phyloP scores from a whole-genome alignment of 2,797 vertebrate genomes.

The Hydrophis major region DNA sequence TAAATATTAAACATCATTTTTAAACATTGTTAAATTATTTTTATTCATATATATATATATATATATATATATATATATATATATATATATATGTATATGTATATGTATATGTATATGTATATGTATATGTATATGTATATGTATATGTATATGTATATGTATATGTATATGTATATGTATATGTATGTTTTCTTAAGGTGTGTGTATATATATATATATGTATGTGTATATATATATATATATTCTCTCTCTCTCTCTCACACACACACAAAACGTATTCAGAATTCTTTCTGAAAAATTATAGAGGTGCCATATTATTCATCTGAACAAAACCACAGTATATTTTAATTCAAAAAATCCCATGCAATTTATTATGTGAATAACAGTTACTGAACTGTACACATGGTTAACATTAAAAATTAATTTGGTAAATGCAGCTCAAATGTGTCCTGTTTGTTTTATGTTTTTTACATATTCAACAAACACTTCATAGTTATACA shows the following conservation, averaged over 20 bases:
- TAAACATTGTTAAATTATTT: neutral
- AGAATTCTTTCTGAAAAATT: neutral
- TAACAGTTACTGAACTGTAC: constrained; percentile 8
- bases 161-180: no score
- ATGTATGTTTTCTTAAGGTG: no score
- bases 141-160: no score
- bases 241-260: no score
- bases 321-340: neutral
- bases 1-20: constrained; percentile 41
- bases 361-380: constrained; percentile 4
- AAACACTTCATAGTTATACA: neutral
- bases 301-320: neutral
- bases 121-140: no score
- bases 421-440: neutral
- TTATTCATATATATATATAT: neutral
- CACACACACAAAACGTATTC: no score
- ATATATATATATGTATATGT: no score
- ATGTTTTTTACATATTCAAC: neutral
- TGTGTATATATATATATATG: no score
- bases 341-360: neutral
- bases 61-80: no score
- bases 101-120: no score
- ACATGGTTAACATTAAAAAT: constrained; percentile 18
- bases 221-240: no score
- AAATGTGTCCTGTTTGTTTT: neutral